Conservation (phyloP, 2,113 vertebrate genomes). For the Lichenostomus cassidix region DNA sequence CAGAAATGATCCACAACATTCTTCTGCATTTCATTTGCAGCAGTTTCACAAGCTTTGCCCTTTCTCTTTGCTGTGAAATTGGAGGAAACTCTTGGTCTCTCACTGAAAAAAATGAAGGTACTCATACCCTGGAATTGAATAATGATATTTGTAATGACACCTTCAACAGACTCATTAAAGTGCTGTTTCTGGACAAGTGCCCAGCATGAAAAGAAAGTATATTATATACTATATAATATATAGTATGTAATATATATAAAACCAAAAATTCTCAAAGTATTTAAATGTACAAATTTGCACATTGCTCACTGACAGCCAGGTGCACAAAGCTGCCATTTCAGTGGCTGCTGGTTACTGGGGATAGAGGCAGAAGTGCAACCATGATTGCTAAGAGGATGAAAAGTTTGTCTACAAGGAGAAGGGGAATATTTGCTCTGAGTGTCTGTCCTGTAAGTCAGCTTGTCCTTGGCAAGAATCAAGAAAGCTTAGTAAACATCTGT, state of each 20-base stretch:
- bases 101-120: background rate
- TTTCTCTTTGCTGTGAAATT: background rate
- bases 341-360: background rate
- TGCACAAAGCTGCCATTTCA: background rate
- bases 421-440: background rate
- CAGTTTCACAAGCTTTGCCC: background rate
- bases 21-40: background rate
- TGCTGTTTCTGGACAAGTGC: background rate
- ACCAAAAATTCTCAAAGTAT: background rate
- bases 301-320: background rate
- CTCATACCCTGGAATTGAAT: background rate
- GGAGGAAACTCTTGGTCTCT: background rate
- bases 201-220: background rate
- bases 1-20: background rate
- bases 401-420: background rate
- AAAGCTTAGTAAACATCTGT: background rate
- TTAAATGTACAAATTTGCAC: background rate
- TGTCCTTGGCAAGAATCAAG: background rate
- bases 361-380: background rate
- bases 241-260: background rate
- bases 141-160: background rate
- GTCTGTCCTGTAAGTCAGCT: background rate
- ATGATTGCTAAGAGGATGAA: background rate
- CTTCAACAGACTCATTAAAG: background rate
- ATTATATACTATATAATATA: background rate